Evolutionary conservation across 1,140 invertebrate genomes (phyloP).

Genomic region (Tachypleus tridentatus): DNA sequence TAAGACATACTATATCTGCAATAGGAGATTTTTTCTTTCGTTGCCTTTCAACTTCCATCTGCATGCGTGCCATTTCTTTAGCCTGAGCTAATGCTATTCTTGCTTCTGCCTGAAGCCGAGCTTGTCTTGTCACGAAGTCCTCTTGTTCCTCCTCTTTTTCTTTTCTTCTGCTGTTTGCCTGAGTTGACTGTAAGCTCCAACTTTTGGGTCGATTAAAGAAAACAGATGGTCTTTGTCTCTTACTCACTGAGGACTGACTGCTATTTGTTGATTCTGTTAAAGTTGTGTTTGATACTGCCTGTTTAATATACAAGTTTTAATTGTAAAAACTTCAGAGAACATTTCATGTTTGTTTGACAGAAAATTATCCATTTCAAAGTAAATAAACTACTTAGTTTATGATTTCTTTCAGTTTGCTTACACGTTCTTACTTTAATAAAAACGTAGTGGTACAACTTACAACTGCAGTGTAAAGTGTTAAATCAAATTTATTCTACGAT

Average conservation of each 20-base stretch:
- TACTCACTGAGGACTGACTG: background rate
- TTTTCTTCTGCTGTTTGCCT: constrained; percentile 1
- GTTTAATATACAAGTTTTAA: too few species aligned
- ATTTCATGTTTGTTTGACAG: too few species aligned
- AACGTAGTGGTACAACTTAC: too few species aligned
- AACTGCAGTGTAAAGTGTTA: too few species aligned
- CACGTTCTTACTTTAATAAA: too few species aligned
- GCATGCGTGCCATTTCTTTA: constrained; percentile 81
- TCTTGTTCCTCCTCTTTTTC: constrained; percentile 7
- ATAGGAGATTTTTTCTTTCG: constrained; percentile 66
- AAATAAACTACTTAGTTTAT: too few species aligned
- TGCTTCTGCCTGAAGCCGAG: constrained; percentile 69
- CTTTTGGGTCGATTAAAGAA: constrained; percentile 19
- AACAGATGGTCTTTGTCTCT: constrained; percentile 15
- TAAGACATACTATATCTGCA: constrained; percentile 58
- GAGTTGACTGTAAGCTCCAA: constrained; percentile 7
- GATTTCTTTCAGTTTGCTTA: too few species aligned
- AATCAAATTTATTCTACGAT: too few species aligned
- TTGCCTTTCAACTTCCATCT: constrained; percentile 79
- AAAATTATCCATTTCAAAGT: too few species aligned
- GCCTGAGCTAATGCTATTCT: constrained; percentile 78
- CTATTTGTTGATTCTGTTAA: too few species aligned
- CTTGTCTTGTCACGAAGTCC: constrained; percentile 18
- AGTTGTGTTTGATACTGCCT: too few species aligned
- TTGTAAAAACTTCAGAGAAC: too few species aligned